Conservation (phyloP, 2,113 vertebrate genomes). For the Megaceryle torquata region DNA sequence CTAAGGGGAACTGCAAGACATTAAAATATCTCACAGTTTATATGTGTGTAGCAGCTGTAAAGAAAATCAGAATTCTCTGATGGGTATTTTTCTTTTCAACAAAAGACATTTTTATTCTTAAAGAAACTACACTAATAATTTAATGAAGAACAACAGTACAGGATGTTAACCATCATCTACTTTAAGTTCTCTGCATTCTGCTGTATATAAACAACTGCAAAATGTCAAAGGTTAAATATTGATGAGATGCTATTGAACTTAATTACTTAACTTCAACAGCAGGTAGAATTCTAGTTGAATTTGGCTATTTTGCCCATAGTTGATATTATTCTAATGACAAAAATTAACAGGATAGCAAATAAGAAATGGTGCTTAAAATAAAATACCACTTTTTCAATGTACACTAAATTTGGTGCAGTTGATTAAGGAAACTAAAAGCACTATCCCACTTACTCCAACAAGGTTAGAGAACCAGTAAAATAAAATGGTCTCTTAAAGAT, state of each 20-base stretch:
- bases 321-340: slow-evolving; percentile 42
- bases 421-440: neutral
- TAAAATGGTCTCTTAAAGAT: neutral
- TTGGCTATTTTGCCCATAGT: slow-evolving; percentile 57
- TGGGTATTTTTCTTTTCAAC: neutral
- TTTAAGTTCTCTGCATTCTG: neutral
- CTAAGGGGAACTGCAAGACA: neutral
- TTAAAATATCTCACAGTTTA: slow-evolving; percentile 19
- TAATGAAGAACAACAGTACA: neutral
- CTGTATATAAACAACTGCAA: neutral
- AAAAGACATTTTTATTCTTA: neutral
- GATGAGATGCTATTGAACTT: slow-evolving; percentile 20
- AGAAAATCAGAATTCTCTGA: neutral
- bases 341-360: neutral
- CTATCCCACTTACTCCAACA: neutral
- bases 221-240: slow-evolving; percentile 24
- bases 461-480: slow-evolving; percentile 22
- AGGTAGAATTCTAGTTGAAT: slow-evolving; percentile 74
- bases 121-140: neutral
- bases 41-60: neutral
- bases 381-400: neutral
- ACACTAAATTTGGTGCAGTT: neutral
- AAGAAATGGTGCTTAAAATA: neutral
- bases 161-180: slow-evolving; percentile 4
- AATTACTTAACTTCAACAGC: slow-evolving; percentile 72